Evolutionary conservation across 2,888 invertebrate genomes (phyloP).

Genomic region (Cheilosia pagana): DNA sequence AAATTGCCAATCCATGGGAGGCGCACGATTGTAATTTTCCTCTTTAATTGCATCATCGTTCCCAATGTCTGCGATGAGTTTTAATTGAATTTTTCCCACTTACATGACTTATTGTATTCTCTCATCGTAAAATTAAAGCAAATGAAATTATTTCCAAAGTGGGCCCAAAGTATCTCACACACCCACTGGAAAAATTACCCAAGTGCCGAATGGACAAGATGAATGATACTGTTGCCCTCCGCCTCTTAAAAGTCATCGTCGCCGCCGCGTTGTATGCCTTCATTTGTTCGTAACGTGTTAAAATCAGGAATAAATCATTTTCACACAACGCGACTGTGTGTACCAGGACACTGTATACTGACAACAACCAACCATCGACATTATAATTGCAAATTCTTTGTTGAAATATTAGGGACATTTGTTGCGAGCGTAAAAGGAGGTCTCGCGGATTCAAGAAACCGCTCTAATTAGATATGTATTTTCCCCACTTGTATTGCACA

Average conservation of each 20-base stretch:
- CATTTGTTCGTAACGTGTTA: not conserved
- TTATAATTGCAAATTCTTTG: slow-evolving; percentile 8
- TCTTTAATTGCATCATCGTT: slow-evolving; percentile 39
- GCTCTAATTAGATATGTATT: no score
- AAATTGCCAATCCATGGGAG: not conserved
- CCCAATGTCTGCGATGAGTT: slow-evolving; percentile 8
- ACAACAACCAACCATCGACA: not conserved
- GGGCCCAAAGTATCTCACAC: slow-evolving; percentile 22
- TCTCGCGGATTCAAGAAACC: no score
- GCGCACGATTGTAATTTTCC: slow-evolving; percentile 6
- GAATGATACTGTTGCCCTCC: slow-evolving; percentile 13
- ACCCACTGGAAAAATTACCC: not conserved
- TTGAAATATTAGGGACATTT: slow-evolving; percentile 35
- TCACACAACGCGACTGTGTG: not conserved
- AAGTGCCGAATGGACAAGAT: slow-evolving; percentile 10
- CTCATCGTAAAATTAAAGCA: slow-evolving; percentile 9
- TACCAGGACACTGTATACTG: no score
- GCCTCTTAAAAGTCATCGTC: not conserved
- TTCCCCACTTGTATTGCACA: not conserved
- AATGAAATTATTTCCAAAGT: slow-evolving; percentile 8
- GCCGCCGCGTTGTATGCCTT: not conserved
- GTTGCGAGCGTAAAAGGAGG: not conserved
- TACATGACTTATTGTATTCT: slow-evolving; percentile 9
- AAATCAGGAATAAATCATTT: slow-evolving; percentile 27
- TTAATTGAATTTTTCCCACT: slow-evolving; percentile 55